Conservation (phyloP, 1,140 invertebrate species). For the Cherax destructor region DNA sequence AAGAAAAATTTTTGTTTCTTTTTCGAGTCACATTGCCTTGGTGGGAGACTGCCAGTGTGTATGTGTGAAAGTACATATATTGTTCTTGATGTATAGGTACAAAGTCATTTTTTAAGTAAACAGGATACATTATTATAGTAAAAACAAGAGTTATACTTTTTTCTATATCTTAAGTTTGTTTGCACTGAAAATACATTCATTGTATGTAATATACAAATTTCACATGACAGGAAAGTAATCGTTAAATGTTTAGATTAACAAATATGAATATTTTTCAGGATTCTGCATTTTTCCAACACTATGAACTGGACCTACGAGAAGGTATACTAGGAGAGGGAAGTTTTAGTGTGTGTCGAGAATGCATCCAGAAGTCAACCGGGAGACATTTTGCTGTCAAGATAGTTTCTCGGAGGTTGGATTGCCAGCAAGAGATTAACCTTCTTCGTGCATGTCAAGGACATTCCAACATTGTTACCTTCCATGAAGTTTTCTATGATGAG, state of each 20-base stretch:
- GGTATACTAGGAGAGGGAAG: constrained; percentile 90
- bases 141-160: too few relatives aligned
- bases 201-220: background rate
- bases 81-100: too few relatives aligned
- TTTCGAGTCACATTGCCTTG: too few relatives aligned
- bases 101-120: too few relatives aligned
- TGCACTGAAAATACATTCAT: too few relatives aligned
- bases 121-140: too few relatives aligned
- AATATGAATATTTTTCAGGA: constrained; percentile 78
- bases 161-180: too few relatives aligned
- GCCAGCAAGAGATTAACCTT: constrained; percentile 85
- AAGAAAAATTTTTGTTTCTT: too few relatives aligned
- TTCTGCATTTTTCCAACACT: constrained; percentile 90
- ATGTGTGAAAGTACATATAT: too few relatives aligned
- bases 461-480: constrained; percentile 89
- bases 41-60: too few relatives aligned
- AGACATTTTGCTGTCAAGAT: constrained; percentile 94
- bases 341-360: constrained; percentile 91
- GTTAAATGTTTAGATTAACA: constrained; percentile 63
- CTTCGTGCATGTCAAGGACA: constrained; percentile 90
- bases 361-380: constrained; percentile 83
- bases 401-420: constrained; percentile 86
- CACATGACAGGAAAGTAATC: background rate
- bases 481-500: constrained; percentile 87
- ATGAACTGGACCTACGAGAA: constrained; percentile 83